Base-by-base conservation (phyloP, 2,888 invertebrate species). In the Amphipyra berbera region DNA sequence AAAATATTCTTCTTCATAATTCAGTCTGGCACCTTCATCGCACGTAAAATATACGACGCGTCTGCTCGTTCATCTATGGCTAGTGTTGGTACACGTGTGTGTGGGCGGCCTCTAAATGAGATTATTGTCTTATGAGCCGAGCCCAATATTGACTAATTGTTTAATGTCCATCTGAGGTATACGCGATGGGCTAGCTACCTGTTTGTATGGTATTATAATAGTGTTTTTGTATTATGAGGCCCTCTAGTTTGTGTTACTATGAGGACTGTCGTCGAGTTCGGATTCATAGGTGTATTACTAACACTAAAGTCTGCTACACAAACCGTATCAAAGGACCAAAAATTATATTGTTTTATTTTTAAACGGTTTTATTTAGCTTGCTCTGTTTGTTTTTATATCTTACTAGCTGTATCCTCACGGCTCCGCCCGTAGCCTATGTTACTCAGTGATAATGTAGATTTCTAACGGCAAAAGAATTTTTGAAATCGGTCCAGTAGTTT, bases 31-130 rank as follows among this genome's bases (percentile, higher is more conserved):
- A 37, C 37, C 37, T 37, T 37, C 37, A 37, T 10, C 10, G 9
- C 9, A 10, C 9, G 1, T 37, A 10, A 37, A 37, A 37, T 9
- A 37, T 37, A 37, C 38, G 30, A 15, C 48, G 13, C 38, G 2
- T 68, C 53, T 68, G 42, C 12, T 33, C 5, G 47, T 37, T 42
- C 44, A 49, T 69, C 69, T 79, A 46, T 54, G 64, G 14, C 40
- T 38, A 38, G 45, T 48, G 47, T 65, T 44, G 44, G 42, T 56
- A 61, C 73, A 66, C 53, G 60, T 52, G 45, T 46, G 55, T 60
- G 77, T 79, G 66, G 77, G 71, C 49, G 78, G 40, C 79, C 68
- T 78, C 76, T 63, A 79, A 76, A 68, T 56, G 71, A 76, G 78
- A 79, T 78, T 73, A 78, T 79, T 79, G 77, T 78, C 61, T 79